Evolutionary conservation across 2,888 invertebrate species (phyloP), one percentile per base, ranked within the genome.

Genomic region (Acanthoscelides obtectus): DNA sequence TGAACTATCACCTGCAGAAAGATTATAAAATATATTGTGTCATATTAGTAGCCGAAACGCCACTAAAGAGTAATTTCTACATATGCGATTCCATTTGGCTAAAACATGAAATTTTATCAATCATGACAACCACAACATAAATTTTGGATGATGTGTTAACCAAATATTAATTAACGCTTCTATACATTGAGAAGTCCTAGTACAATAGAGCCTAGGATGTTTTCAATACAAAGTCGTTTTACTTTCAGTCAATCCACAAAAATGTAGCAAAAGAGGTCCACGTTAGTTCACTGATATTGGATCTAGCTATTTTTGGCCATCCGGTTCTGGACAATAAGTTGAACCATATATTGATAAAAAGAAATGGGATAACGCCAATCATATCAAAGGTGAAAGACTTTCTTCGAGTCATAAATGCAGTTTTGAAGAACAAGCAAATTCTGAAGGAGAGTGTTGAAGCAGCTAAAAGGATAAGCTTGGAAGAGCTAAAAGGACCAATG

Each of bases 271-370:
- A 86, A 22, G 81, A 88, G 71, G 84, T 90, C 6, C 84, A 87
- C 22, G 78, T 89, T 4, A 80, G 81, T 6, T 81, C 87, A 17
- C 88, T 88, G 72, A 88, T 90, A 80, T 69, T 88, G 21, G 91
- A 91, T 79, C 84, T 92, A 81, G 87, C 90, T 0, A 79, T 92
- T 12, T 90, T 89, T 79, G 92, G 92, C 0, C 89, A 89, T 79
- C 80, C 85, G n/a, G 87, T 91, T 0, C 86, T 89, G 0, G 88
- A 89, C 67, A 88, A 89, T 0, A 85, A 87, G 25, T 86, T 90
- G 0, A 81, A 88, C 67, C 79, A 80, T 63, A 82, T 85, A 0
- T 89, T 88, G 0, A 74, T 86, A 17, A 86, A 87, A 20, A 84
- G 90, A 64, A 86, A 87, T 74, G 87, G 88, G 2, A 20, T 79